Evolutionary conservation across 2,888 invertebrate species (phyloP).

Genomic region (Ichneumoninae sp.): DNA sequence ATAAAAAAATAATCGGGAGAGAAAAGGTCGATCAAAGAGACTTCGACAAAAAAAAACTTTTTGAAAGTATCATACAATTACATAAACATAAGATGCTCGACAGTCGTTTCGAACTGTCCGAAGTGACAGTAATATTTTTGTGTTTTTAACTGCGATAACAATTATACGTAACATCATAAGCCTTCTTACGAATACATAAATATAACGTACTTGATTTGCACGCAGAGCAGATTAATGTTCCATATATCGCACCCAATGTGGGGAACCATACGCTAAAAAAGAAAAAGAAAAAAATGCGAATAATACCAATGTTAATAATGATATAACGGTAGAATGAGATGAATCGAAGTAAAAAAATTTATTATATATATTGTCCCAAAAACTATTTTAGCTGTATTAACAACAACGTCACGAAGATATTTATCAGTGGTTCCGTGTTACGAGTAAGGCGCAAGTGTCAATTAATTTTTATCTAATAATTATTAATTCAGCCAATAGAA

Average conservation of each 20-base stretch:
- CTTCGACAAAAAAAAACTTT: slow-evolving; percentile 13
- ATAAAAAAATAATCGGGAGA: neutral
- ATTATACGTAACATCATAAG: slow-evolving; percentile 22
- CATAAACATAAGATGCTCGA: neutral
- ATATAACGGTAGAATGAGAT: slow-evolving; percentile 33
- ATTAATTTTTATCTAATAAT: slow-evolving; percentile 50
- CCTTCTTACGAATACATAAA: slow-evolving; percentile 37
- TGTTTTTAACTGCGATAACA: slow-evolving; percentile 35
- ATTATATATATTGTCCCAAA: slow-evolving; percentile 32
- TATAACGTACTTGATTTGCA: slow-evolving; percentile 49
- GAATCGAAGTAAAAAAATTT: slow-evolving; percentile 48
- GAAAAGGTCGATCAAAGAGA: neutral
- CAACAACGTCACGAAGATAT: slow-evolving; percentile 44
- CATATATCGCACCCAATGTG: slow-evolving; percentile 59
- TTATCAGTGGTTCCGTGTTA: slow-evolving; percentile 42
- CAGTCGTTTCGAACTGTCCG: neutral
- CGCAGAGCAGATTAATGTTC: slow-evolving; percentile 62
- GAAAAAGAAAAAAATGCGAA: slow-evolving; percentile 17
- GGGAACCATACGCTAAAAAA: slow-evolving; percentile 67
- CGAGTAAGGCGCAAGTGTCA: slow-evolving; percentile 58
- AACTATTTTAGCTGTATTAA: slow-evolving; percentile 33
- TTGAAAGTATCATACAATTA: slow-evolving; percentile 21
- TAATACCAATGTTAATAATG: slow-evolving; percentile 50
- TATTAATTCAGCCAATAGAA: slow-evolving; percentile 48
- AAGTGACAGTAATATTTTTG: slow-evolving; percentile 43